A percentile compares a stretch with the other conserved stretches of the same genome.
phyloP scores from a whole-genome alignment of 1,140 invertebrate genomes.

The Vanessa atalanta region DNA sequence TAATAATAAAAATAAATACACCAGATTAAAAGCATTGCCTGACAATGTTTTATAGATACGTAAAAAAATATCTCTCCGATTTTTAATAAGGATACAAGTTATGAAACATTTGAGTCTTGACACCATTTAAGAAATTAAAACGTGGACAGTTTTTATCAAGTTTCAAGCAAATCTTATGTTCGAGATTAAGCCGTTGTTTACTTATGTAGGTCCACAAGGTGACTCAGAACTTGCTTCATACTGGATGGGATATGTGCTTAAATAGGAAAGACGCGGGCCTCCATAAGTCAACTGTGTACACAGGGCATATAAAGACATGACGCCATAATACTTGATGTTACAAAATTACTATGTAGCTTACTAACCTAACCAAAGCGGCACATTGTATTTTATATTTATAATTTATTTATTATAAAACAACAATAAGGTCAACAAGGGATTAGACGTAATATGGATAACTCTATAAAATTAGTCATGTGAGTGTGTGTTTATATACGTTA shows the following conservation, averaged over 20 bases:
- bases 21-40: background rate
- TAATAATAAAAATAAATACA: no score
- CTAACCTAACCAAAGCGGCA: background rate
- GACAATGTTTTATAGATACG: background rate
- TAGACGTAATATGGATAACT: no score
- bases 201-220: conserved; percentile 42
- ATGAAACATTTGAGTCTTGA: conserved; percentile 12
- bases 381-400: background rate
- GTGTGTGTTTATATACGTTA: no score
- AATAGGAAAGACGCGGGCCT: conserved; percentile 50
- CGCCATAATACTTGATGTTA: conserved; percentile 35
- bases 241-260: conserved; percentile 50
- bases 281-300: conserved; percentile 55
- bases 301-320: conserved; percentile 47
- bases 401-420: background rate
- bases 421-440: background rate
- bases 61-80: background rate
- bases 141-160: conserved; percentile 25
- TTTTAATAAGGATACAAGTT: background rate
- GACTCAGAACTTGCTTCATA: conserved; percentile 53
- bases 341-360: conserved; percentile 2
- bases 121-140: conserved; percentile 11
- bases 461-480: no score
- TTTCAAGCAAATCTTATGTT: conserved; percentile 34
- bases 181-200: conserved; percentile 34